A percentile compares a stretch with the other conserved stretches of the same genome.
phyloP scores from a whole-genome alignment of 2,797 vertebrate genomes.

The Avahi laniger region DNA sequence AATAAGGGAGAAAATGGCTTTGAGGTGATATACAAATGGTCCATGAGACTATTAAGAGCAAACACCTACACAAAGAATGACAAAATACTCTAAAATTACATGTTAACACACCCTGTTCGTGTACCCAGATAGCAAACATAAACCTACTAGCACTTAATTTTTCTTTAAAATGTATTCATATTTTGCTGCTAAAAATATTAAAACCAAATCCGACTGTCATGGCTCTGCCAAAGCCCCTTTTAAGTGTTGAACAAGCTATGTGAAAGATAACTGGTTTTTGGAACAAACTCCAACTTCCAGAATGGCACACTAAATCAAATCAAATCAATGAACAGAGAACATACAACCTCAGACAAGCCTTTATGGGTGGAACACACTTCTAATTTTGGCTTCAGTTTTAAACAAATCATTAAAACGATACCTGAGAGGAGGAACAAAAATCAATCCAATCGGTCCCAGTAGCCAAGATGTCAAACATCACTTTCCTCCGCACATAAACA shows the following conservation, averaged over 20 bases:
- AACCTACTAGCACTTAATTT: not conserved
- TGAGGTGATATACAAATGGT: not conserved
- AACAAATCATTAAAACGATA: conserved; percentile 62
- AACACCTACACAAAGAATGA: conserved; percentile 18
- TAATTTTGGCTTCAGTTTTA: not conserved
- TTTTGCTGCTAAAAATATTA: not conserved
- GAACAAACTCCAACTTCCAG: not conserved
- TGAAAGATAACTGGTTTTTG: conserved; percentile 15
- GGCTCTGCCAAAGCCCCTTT: not conserved
- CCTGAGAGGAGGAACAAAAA: conserved; percentile 39
- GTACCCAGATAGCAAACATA: not conserved
- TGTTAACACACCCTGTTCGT: not conserved
- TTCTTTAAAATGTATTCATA: not conserved
- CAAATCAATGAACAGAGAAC: not conserved
- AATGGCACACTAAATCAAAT: conserved; percentile 21
- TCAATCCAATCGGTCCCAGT: not conserved
- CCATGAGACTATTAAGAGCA: not conserved
- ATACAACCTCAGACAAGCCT: conserved; percentile 9
- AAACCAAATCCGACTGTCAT: not conserved
- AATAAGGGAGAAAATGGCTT: not conserved
- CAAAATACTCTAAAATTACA: not conserved
- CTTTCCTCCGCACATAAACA: conserved; percentile 33
- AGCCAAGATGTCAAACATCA: not conserved
- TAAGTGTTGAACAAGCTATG: not conserved
- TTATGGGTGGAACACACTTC: not conserved